Evolutionary conservation across 2,888 invertebrate species (phyloP), one percentile per base, ranked within the genome.

Genomic region (Octodonta nipae): DNA sequence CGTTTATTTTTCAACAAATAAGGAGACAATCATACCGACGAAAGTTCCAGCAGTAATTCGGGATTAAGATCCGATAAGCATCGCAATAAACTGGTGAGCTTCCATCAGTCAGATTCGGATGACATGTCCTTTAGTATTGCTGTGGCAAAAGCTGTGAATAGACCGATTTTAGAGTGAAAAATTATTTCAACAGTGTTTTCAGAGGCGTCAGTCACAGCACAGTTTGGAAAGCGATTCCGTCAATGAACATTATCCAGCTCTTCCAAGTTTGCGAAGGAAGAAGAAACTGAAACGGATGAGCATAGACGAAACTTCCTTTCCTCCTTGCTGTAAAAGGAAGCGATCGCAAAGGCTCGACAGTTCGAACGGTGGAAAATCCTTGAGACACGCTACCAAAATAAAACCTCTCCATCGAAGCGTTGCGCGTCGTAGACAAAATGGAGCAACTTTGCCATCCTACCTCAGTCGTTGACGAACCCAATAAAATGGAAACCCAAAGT

Each of bases 281-380:
- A 68, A 89, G 37, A 88, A 89, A 59, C 79, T 84, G 54, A 92
- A 92, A 57, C 74, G 87, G 42, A 86, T 91, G 81, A 84, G 87
- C 0, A 76, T 88, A 27, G 91, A 91, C 30, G 73, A 75, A 49
- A 67, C 69, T 3, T 61, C 62, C 1, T 51, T 61, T 13, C 58
- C 57, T 8, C 61, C 59, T 1, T 75, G 75, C 46, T 79, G 79
- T 6, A 79, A 79, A 58, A 68, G 79, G 15, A 79, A 79, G 57
- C 71, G 79, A 54, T 76, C 79, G 1, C 76, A 78, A 48, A 62
- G 78, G 25, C 71, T 78, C 44, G 75, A 77, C 40, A 66, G 69
- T 11, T 65, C 68, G 36, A 67, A 65, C 4, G 68, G 67, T 41
- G 68, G 68, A 46, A 68, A 71, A 60, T 61, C 67, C 27, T 64